Evolutionary conservation across 2,113 vertebrate genomes (phyloP).

Genomic region (Acanthochromis polyacanthus): DNA sequence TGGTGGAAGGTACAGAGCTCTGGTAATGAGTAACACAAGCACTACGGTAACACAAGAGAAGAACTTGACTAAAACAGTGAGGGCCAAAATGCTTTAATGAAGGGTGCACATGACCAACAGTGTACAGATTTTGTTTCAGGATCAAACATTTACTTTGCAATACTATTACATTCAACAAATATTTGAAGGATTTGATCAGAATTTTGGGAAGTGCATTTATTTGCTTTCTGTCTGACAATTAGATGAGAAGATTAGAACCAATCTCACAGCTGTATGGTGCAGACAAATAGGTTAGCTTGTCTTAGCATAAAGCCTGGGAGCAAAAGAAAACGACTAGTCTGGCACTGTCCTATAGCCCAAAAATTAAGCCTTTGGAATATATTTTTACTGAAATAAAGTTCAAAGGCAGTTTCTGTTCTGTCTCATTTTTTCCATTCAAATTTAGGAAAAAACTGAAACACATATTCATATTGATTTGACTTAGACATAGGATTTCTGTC

Average conservation of each 20-base stretch:
- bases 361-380: too few relatives aligned
- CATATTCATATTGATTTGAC: too few relatives aligned
- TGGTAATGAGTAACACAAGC: constrained; percentile 33
- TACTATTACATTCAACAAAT: too few relatives aligned
- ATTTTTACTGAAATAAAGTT: too few relatives aligned
- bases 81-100: background rate
- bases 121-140: too few relatives aligned
- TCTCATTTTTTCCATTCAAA: too few relatives aligned
- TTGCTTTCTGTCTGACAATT: background rate
- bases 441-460: too few relatives aligned
- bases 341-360: background rate
- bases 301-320: background rate
- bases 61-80: background rate
- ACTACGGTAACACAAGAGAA: constrained; percentile 10
- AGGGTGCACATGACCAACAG: background rate
- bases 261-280: background rate
- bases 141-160: too few relatives aligned
- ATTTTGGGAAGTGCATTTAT: too few relatives aligned
- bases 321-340: background rate
- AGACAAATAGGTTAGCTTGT: background rate
- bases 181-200: too few relatives aligned
- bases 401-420: too few relatives aligned
- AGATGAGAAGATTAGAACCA: background rate
- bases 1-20: background rate
- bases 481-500: too few relatives aligned